Base-by-base conservation (phyloP, 2,113 vertebrate species). In the Leptocoma aspasia region DNA sequence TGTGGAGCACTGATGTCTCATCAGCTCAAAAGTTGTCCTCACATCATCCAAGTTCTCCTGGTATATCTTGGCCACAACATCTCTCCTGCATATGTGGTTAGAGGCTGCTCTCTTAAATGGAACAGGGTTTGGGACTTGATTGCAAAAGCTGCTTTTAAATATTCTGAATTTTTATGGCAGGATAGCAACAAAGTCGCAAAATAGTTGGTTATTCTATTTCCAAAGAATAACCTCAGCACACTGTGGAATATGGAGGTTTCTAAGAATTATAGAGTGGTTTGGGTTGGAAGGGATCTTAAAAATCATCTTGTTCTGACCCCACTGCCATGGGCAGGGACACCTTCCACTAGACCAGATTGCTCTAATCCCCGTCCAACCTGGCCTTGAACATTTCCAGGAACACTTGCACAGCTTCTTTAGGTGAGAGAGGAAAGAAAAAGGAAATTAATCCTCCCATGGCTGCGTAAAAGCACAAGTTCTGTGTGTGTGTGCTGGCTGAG, bases 31-130 rank as follows among this genome's bases (percentile, higher is more conserved):
- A 47, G 4, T 3, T 87, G 63, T 54, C 45, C 39, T 79, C 1
- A 0, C 0, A 1, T 52, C 78, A 65, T 30, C 53, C 2, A 0
- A 0, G 7, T 31, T 33, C 33, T 85, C 1, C 0, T 24, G n/a
- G 59, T 3, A 30, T 5, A 1, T 30, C 27, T 47, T 22, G 14
- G 39, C 21, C 17, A 1, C 0, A 0, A 30, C 17, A 3, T 13
- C 14, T 24, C 27, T 11, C 28, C 8, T 3, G 37, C 3, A 19
- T 4, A 0, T 0, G 18, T 20, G 66, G 6, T 41, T 17, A 8
- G 61, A 72, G 44, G 65, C 15, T 49, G 56, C 57, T 82, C 41
- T 45, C 35, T 7, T 5, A 47, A 47, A 50, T 19, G n/a, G 33
- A 66, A 3, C 0, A 1, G 24, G 35, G 18, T 28, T 56, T 84